Base-by-base conservation (phyloP, 2,797 vertebrate genomes). In the Anabacerthia variegaticeps region DNA sequence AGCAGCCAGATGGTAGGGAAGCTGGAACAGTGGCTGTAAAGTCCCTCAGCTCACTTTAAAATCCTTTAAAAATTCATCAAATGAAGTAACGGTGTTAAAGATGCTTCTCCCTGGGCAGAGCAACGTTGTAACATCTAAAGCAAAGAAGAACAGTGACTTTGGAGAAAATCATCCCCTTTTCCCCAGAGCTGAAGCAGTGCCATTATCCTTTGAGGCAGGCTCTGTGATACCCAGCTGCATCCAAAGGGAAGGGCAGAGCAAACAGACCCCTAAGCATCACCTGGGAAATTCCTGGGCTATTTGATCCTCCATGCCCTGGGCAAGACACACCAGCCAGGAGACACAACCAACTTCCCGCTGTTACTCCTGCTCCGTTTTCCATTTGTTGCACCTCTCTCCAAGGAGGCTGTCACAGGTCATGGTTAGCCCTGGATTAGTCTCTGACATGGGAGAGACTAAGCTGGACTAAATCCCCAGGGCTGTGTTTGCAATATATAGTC, bases 21-120 rank as follows among this genome's bases (percentile, higher is more conserved):
- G 79, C 22, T n/a, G 76, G 51, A 86, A 67, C 37, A 43, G 66
- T 41, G 87, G 46, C 75, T 76, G n/a, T 23, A 12, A 74, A 93
- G 66, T 93, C 75, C 76, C 68, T 54, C 62, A 74, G 85, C 61
- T 92, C 18, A 1, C 82, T 72, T 68, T 65, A 39, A 91, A 94
- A 89, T 0, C 61, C n/a, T 92, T 96, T 83, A 83, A 94, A 94
- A 94, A 93, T 63, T 76, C 61, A 92, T 87, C 84, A 83, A 7
- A 59, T 71, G 63, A 92, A 94, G 66, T 16, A 75, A 43, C 0
- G 1, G 46, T 30, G 69, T 65, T 81, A 66, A 88, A 85, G 92
- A 63, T 49, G 76, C 67, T 84, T 90, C 73, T 93, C 92, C 48
- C 62, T 56, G 58, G 72, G 76, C 78, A 81, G 36, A 63, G 81